Evolutionary conservation across 2,888 invertebrate genomes (phyloP).

Genomic region (Apotomis capreana): DNA sequence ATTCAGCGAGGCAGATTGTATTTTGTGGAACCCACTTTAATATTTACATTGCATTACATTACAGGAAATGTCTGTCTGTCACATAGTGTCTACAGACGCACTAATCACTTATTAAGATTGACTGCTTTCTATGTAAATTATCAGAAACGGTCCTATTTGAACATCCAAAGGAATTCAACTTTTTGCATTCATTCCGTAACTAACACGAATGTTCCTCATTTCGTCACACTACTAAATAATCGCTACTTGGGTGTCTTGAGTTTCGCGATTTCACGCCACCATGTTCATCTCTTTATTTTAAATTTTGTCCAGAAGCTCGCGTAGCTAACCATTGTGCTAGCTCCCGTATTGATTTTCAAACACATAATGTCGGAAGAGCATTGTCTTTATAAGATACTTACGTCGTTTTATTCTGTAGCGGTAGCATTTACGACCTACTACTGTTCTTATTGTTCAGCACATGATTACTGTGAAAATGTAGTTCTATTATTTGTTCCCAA

Average conservation of each 20-base stretch:
- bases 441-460: slow-evolving; percentile 48
- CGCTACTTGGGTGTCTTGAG: slow-evolving; percentile 73
- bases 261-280: slow-evolving; percentile 67
- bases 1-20: no score
- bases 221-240: slow-evolving; percentile 54
- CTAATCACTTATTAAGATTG: background rate
- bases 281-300: slow-evolving; percentile 58
- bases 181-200: slow-evolving; percentile 30
- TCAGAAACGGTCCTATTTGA: background rate
- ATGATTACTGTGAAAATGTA: slow-evolving; percentile 41
- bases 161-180: slow-evolving; percentile 10
- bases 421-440: slow-evolving; percentile 32
- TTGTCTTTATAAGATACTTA: slow-evolving; percentile 9
- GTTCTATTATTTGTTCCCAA: slow-evolving; percentile 44
- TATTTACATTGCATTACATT: no score
- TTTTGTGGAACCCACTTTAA: no score
- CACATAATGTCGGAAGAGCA: slow-evolving; percentile 10
- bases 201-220: slow-evolving; percentile 55
- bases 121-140: background rate
- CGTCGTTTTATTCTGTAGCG: slow-evolving; percentile 1
- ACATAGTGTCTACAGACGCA: no score
- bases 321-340: slow-evolving; percentile 60
- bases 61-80: no score
- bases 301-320: slow-evolving; percentile 56
- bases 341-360: slow-evolving; percentile 43